A percentile compares a stretch with the other conserved stretches of the same genome.
Conservation (phyloP, 1,140 invertebrate species). For the Acromyrmex heyeri region DNA sequence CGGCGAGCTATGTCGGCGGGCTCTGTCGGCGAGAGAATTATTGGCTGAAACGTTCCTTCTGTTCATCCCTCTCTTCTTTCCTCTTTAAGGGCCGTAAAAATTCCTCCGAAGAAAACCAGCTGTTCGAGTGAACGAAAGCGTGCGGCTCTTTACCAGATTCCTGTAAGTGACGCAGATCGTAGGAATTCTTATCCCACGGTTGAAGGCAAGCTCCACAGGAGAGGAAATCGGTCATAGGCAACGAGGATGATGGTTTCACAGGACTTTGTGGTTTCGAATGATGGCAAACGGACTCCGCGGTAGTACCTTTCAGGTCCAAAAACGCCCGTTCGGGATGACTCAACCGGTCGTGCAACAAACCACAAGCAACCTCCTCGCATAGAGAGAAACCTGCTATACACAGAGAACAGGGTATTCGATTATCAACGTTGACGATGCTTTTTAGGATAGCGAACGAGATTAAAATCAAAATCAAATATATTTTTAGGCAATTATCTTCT, state of each 20-base stretch:
- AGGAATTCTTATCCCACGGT: slow-evolving; percentile 73
- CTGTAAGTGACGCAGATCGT: slow-evolving; percentile 59
- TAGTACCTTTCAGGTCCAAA: slow-evolving; percentile 32
- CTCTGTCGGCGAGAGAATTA: slow-evolving; percentile 36
- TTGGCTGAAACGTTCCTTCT: slow-evolving; percentile 16
- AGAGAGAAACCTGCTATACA: slow-evolving; percentile 64
- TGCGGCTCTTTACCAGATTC: slow-evolving; percentile 51
- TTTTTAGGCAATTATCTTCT: no score
- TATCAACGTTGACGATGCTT: slow-evolving; percentile 52
- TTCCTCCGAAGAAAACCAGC: slow-evolving; percentile 58
- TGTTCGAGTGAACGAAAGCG: slow-evolving; percentile 35
- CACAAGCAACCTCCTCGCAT: slow-evolving; percentile 57
- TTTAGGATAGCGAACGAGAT: slow-evolving; percentile 53
- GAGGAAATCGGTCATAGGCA: slow-evolving; percentile 58
- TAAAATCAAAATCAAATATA: slow-evolving; percentile 28
- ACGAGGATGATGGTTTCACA: slow-evolving; percentile 7
- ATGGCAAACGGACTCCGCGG: slow-evolving; percentile 2
- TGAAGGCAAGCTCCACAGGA: background rate
- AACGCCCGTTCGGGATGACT: slow-evolving; percentile 61
- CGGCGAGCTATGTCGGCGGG: background rate
- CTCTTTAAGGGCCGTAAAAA: slow-evolving; percentile 55
- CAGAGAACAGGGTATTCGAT: slow-evolving; percentile 67
- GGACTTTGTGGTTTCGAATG: slow-evolving; percentile 69
- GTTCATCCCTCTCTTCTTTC: background rate
- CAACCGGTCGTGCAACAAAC: slow-evolving; percentile 66